Base-by-base conservation (phyloP, 2,888 invertebrate species). In the Lymantria dispar region DNA sequence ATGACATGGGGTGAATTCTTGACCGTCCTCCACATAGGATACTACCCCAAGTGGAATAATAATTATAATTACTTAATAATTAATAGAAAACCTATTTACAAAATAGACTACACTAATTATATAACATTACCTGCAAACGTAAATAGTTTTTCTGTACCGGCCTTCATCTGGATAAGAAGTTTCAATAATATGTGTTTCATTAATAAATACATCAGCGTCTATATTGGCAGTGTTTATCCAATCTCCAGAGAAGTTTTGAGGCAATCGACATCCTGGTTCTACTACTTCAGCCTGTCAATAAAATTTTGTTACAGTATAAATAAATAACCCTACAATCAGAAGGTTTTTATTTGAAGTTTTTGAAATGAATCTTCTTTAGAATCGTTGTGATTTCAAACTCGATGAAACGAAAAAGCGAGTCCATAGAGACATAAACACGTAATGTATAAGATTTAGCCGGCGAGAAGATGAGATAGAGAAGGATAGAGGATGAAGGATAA, bases 211-310 rank as follows among this genome's bases (percentile, higher is more conserved):
- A 83, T 98, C 97, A 0, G 98, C 98, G 81, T 98, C 98, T 61
- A 98, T 96, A 77, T 99, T 98, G 0, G 98, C 98, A 0, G 99
- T 98, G 74, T 99, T 99, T 47, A 98, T 97, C 99, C 99, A 99
- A 15, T 96, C 94, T 0, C 99, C 98, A 0, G 96, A 94, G 84
- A 98, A 98, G 80, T 99, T 98, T 79, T 97, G 96, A 0, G 99
- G 98, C 53, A 99, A 85, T 42, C 97, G 94, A 75, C 99, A 99
- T 0, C 97, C 96, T 3, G 99, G 96, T 62, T 96, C 95, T 0
- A 98, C 97, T 8, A 96, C 94, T 87, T 98, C 98, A 0, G 97
- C 93, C 92, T 98, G 30, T 12, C 3, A 55, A 77, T 66, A 31
- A 53, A 8, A 39, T 22, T 40, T 44, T 15, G 14, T 31, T 12